Percentiles rank a stretch among this genome's conserved stretches.
These are phyloP conservation scores for Drosophila tanythrix DNA, from an alignment of 2,888 invertebrate species.

Conservation along the genomic window DNA sequence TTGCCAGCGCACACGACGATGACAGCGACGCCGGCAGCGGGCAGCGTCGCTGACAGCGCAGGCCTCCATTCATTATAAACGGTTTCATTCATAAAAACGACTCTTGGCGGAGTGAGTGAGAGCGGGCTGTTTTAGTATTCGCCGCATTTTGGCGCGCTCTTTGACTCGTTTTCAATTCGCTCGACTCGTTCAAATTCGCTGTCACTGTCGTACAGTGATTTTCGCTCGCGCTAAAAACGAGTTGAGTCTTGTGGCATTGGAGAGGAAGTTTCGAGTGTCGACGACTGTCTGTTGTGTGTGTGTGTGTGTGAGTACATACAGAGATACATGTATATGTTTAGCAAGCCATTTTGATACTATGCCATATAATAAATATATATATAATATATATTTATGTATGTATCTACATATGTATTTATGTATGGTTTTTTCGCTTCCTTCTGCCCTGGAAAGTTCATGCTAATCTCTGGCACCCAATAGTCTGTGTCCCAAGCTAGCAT, in stretches of 20 bases:
- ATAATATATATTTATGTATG: constrained; percentile 17
- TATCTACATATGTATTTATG: constrained; percentile 35
- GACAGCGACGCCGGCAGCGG: constrained; percentile 58
- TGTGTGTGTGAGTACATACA: constrained; percentile 26
- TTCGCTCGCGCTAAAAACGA: constrained; percentile 39
- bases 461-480: constrained; percentile 63
- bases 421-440: constrained; percentile 55
- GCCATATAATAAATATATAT: constrained; percentile 42
- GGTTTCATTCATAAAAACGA: constrained; percentile 83
- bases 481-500: constrained; percentile 40
- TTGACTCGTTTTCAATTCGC: constrained; percentile 52
- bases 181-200: constrained; percentile 33
- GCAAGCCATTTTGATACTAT: constrained; percentile 61
- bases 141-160: constrained; percentile 43
- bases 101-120: constrained; percentile 60
- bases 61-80: constrained; percentile 82
- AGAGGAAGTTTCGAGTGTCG: constrained; percentile 64
- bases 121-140: constrained; percentile 37
- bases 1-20: constrained; percentile 45
- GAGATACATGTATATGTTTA: constrained; percentile 41
- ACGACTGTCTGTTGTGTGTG: constrained; percentile 25
- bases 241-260: constrained; percentile 60
- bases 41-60: constrained; percentile 51
- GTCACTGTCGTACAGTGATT: constrained; percentile 25
- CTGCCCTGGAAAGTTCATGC: constrained; percentile 65